A percentile compares a stretch with the other conserved stretches of the same genome.
These are phyloP conservation scores for Charina bottae DNA, from an alignment of 2,113 vertebrate genomes.

Conservation along the genomic window DNA sequence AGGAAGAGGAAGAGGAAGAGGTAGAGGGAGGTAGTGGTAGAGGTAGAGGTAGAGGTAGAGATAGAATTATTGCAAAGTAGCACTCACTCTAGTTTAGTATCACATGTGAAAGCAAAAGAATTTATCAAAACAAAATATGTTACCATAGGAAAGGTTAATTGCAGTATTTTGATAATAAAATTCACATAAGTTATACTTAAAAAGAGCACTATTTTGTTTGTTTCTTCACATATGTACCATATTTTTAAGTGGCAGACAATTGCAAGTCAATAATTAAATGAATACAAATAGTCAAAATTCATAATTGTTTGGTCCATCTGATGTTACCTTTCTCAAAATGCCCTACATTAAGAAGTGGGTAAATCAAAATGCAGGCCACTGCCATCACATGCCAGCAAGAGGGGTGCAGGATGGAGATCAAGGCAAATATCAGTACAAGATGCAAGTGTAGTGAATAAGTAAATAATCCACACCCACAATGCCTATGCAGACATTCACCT, in stretches of 20 bases:
- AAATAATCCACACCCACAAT: background rate
- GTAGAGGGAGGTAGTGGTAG: too few species aligned
- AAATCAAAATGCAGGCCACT: background rate
- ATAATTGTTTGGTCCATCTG: background rate
- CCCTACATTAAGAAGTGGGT: background rate
- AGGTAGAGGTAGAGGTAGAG: too few species aligned
- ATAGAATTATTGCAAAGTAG: background rate
- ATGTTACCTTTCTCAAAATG: background rate
- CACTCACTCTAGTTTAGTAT: background rate
- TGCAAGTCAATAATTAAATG: background rate
- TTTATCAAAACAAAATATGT: background rate
- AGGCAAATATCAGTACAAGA: background rate
- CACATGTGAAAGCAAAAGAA: background rate
- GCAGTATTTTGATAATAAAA: background rate
- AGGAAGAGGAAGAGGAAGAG: too few species aligned
- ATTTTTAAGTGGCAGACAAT: background rate
- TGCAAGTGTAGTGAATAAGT: background rate
- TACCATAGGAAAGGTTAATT: background rate
- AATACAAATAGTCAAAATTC: background rate
- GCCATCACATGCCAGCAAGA: background rate
- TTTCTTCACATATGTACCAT: background rate
- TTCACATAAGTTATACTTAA: background rate
- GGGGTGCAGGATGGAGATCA: background rate
- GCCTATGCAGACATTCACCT: background rate
- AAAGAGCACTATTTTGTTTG: background rate